Evolutionary conservation across 1,140 invertebrate species (phyloP).

Genomic region (Drosophila persimilis): DNA sequence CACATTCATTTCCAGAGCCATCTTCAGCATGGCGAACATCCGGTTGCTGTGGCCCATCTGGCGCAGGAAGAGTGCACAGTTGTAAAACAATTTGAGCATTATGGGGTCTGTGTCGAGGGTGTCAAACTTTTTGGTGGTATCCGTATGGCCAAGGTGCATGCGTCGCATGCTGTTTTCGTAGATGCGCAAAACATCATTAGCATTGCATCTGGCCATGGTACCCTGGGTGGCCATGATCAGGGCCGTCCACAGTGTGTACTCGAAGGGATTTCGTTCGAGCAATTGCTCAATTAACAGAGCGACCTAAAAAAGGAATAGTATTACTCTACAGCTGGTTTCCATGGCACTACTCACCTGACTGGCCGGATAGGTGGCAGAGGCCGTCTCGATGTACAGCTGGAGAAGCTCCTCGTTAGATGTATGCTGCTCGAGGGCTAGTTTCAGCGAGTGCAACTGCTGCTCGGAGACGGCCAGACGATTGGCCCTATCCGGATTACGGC

Average conservation of each 20-base stretch:
- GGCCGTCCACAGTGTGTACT: constrained; percentile 85
- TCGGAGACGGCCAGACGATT: constrained; percentile 58
- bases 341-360: constrained; percentile 48
- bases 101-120: constrained; percentile 74
- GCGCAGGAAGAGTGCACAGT: constrained; percentile 86
- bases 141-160: constrained; percentile 82
- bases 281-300: constrained; percentile 82
- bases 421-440: constrained; percentile 46
- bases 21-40: constrained; percentile 86
- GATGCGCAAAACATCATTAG: constrained; percentile 84
- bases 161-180: constrained; percentile 85
- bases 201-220: constrained; percentile 86
- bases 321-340: no score
- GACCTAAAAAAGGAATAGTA: constrained; percentile 82
- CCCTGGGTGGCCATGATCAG: constrained; percentile 85
- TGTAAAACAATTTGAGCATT: constrained; percentile 85
- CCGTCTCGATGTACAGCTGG: constrained; percentile 82
- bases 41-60: constrained; percentile 87
- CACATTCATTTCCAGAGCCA: constrained; percentile 86
- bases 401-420: constrained; percentile 86
- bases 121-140: not conserved
- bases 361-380: constrained; percentile 51
- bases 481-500: constrained; percentile 29
- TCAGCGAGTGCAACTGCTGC: constrained; percentile 47
- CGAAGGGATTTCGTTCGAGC: constrained; percentile 83